Conservation (phyloP, 2,797 vertebrate genomes). For the Thalassophryne amazonica region DNA sequence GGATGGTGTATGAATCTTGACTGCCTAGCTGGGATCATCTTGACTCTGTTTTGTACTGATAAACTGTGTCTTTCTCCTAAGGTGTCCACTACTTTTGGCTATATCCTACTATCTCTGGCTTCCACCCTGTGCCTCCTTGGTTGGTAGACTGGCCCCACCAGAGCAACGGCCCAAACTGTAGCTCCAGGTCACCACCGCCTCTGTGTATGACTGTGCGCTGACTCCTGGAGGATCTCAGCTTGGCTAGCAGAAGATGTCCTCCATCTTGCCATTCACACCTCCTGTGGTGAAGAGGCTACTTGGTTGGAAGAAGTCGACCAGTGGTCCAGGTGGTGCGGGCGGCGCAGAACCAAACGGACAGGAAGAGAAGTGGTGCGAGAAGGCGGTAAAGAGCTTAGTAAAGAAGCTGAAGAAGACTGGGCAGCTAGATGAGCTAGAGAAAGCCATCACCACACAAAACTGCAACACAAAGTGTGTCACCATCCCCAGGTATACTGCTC, state of each 20-base stretch:
- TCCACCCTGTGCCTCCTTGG: slow-evolving; percentile 48
- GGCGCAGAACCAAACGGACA: slow-evolving; percentile 93
- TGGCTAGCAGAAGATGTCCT: slow-evolving; percentile 85
- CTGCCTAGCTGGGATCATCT: too few species aligned
- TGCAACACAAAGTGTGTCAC: slow-evolving; percentile 99
- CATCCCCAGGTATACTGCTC: slow-evolving; percentile 89
- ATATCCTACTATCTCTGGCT: slow-evolving; percentile 40
- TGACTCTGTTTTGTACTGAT: slow-evolving; percentile 24
- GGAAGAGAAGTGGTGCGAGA: slow-evolving; percentile 99
- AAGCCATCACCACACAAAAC: slow-evolving; percentile 97
- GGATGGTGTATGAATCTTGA: too few species aligned
- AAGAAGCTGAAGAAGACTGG: slow-evolving; percentile 99
- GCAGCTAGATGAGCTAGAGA: slow-evolving; percentile 97
- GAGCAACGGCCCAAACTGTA: slow-evolving; percentile 59
- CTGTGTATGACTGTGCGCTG: slow-evolving; percentile 25
- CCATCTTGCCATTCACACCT: slow-evolving; percentile 98
- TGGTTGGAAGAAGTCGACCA: slow-evolving; percentile 94
- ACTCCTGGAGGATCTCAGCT: slow-evolving; percentile 45
- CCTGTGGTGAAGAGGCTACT: slow-evolving; percentile 97
- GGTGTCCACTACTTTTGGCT: slow-evolving; percentile 42
- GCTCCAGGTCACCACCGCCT: slow-evolving; percentile 48
- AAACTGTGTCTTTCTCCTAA: slow-evolving; percentile 28
- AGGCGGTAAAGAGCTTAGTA: slow-evolving; percentile 96
- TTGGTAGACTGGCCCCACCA: slow-evolving; percentile 53
- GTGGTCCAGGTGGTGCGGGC: slow-evolving; percentile 86